Evolutionary conservation across 2,113 vertebrate species (phyloP), one percentile per base, ranked within the genome.

Genomic region (Misgurnus anguillicaudatus): DNA sequence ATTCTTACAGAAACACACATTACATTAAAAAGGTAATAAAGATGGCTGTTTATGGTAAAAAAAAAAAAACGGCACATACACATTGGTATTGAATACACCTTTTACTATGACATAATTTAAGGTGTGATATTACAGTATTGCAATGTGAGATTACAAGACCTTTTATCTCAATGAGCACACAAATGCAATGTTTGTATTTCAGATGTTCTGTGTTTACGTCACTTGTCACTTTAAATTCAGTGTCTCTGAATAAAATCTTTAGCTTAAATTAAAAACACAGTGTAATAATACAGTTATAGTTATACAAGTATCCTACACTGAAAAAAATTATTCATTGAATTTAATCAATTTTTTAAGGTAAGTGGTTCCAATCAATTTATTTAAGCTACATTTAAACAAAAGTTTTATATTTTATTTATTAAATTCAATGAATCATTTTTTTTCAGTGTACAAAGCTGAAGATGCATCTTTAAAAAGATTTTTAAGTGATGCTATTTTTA

Each of bases 201-300:
- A 88, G 24, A 51, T 89, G 85, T 1, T 24, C 2, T 6, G 72
- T 79, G 73, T 89, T 87, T 42, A 85, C 86, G n/a, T n/a, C n/a
- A n/a, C n/a, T n/a, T 0, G 84, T 82, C 64, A 87, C 77, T 65
- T 73, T 86, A 55, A 60, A 88, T 21, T 80, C 85, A 55, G 4
- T 62, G 14, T 6, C 0, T 48, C 83, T 86, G 77, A 83, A 86
- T 69, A 87, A 78, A 70, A 89, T 86, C 82, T 86, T 85, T 21
- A 89, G 1, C 88, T 89, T 75, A 69, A 48, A 82, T 38, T 19
- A 51, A 45, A 74, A 65, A 17, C 60, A 48, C 6, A 57, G 21
- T 57, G 1, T 2, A 39, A 13, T 57, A 36, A 21, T 57, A 6
- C n/a, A 2, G 11, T 24, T 58, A 6, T 10, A 60, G 16, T 4